A percentile compares a stretch with the other conserved stretches of the same genome.
Evolutionary conservation across 1,140 invertebrate species (phyloP).

Genomic region (Stratiolaelaps scimitus): DNA sequence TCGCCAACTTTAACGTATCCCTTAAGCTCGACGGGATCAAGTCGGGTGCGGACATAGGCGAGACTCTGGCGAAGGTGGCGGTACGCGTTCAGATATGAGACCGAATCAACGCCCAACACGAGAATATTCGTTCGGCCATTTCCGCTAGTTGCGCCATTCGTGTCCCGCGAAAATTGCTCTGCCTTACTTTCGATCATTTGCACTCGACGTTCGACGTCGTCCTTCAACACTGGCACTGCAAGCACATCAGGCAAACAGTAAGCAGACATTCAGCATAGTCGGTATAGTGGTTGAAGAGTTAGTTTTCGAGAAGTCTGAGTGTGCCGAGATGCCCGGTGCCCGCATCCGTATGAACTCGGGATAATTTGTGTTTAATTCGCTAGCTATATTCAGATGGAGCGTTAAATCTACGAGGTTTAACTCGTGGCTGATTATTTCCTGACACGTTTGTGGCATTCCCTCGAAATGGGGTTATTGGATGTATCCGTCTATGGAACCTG

Average conservation of each 20-base stretch:
- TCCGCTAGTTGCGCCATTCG: background rate
- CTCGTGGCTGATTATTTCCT: no score
- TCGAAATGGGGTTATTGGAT: no score
- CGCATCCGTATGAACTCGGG: no score
- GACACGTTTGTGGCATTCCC: no score
- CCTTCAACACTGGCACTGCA: conserved; percentile 21
- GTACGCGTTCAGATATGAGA: conserved; percentile 37
- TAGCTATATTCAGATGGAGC: no score
- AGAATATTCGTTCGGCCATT: conserved; percentile 34
- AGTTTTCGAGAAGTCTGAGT: no score
- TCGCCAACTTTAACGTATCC: conserved; percentile 40
- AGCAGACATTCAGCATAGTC: no score
- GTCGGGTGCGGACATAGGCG: conserved; percentile 31
- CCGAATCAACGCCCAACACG: conserved; percentile 38
- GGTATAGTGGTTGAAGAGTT: no score
- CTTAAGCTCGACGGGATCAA: conserved; percentile 34
- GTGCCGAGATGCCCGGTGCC: no score
- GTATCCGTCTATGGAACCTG: background rate
- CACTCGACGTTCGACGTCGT: background rate
- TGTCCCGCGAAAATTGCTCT: no score
- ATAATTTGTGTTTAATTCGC: no score
- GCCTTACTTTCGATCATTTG: conserved; percentile 4
- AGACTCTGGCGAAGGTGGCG: conserved; percentile 38
- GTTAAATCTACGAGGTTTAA: no score
- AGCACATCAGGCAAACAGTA: background rate